Base-by-base conservation (phyloP, 2,113 vertebrate species). In the Clarias magur region DNA sequence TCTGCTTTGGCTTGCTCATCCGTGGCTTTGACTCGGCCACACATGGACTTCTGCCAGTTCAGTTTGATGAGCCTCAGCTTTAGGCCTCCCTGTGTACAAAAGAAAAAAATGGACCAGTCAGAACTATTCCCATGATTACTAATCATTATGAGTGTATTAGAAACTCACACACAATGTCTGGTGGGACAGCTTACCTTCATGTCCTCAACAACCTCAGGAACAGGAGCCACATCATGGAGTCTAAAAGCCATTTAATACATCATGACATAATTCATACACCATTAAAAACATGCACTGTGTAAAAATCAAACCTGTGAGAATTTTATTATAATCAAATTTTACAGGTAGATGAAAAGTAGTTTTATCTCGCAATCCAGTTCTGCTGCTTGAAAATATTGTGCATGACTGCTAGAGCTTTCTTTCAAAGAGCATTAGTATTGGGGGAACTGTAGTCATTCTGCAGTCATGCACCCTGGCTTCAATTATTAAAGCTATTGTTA, bases 1-100 rank as follows among this genome's bases (percentile, higher is more conserved):
- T 95, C 93, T 82, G 63, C 92, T 91, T 90, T 95, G 80, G 93
- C 92, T 25, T 92, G 90, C 83, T 95, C 93, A n/a, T 96, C 95
- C 54, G 91, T 72, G 0, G 91, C 82, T 34, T 90, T 92, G 16
- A 94, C 92, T 88, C 93, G 92, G 15, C 88, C n/a, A 82, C 93
- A 95, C 38, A 93, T 89, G 65, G 92, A 91, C 91, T 94, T 95
- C 38, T 95, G 93, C 93, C 93, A 95, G 88, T 93, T 95, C 48
- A 95, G 92, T 87, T 94, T 91, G 88, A 94, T 92, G 9, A 95
- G 91, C 85, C 93, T 93, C 89, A 94, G 30, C 82, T 94, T 92
- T 42, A 96, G 86, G 84, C 94, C 93, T 86, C 90, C 90, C 95
- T 96, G 90, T 48, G 79, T 87, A 30, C 54, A 23, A 57, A 80